Percentiles rank a stretch among this genome's conserved stretches.
phyloP scores from a whole-genome alignment of 2,797 vertebrate genomes.

The Echiichthys vipera region DNA sequence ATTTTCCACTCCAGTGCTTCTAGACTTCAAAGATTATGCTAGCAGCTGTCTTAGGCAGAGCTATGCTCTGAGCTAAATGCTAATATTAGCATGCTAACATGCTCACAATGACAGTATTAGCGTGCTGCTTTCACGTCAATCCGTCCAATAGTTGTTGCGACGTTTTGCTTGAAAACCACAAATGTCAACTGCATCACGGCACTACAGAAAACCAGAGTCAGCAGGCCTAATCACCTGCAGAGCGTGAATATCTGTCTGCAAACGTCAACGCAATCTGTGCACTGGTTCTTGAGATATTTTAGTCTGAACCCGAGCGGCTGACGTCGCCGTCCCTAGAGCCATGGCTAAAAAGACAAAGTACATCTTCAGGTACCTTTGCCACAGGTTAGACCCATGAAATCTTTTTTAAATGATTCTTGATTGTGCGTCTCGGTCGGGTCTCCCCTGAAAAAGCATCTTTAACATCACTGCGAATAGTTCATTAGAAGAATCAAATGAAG shows the following conservation, averaged over 20 bases:
- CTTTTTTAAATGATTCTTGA: not conserved
- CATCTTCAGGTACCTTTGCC: not conserved
- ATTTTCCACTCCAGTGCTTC: not conserved
- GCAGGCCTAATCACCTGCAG: not conserved
- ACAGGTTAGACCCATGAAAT: slow-evolving; percentile 3
- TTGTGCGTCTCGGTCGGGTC: not conserved
- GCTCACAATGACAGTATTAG: not conserved
- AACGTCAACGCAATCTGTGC: not conserved
- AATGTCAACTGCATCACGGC: not conserved
- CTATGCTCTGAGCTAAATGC: not conserved
- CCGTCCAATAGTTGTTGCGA: not conserved
- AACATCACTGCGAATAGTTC: not conserved
- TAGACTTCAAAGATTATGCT: not conserved
- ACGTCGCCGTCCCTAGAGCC: not conserved
- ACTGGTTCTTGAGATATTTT: not conserved
- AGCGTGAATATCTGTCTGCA: not conserved
- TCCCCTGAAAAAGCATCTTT: not conserved
- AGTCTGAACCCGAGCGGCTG: not conserved
- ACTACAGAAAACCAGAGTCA: not conserved
- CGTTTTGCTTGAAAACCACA: not conserved
- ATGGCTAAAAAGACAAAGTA: not conserved
- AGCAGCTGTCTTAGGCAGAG: not conserved
- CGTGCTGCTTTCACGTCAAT: not conserved
- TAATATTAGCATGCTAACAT: not conserved
- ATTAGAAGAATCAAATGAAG: slow-evolving; percentile 36